Conservation (phyloP, 2,888 invertebrate genomes). For the Globia sparganii region DNA sequence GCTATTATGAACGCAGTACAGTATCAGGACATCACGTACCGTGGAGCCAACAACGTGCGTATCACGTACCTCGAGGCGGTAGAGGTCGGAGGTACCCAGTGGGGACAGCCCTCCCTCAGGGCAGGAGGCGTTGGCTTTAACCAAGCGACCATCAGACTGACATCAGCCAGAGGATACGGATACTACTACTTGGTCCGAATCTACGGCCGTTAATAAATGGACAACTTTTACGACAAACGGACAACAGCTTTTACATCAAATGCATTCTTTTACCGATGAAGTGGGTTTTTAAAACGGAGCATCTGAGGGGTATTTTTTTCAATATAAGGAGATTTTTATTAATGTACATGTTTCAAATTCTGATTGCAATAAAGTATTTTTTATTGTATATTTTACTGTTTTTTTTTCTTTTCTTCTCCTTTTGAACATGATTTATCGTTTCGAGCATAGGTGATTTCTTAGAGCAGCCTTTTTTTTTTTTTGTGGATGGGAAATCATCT, state of each 20-base stretch:
- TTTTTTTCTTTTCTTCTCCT: neutral
- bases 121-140: constrained; percentile 74
- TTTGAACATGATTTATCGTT: too few relatives aligned
- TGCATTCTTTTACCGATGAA: neutral
- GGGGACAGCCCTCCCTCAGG: constrained; percentile 72
- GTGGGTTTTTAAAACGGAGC: neutral
- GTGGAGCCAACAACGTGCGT: constrained; percentile 74
- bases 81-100: constrained; percentile 80
- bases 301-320: neutral
- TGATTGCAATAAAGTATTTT: neutral
- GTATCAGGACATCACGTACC: constrained; percentile 78
- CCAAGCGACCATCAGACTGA: constrained; percentile 77
- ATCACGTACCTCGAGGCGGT: constrained; percentile 76
- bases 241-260: neutral
- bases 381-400: neutral
- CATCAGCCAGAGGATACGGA: constrained; percentile 77
- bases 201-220: constrained; percentile 78
- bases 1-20: constrained; percentile 75
- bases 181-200: constrained; percentile 81
- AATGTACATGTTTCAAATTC: neutral
- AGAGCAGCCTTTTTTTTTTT: too few relatives aligned
- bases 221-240: too few relatives aligned
- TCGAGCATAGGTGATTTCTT: too few relatives aligned
- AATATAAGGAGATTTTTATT: neutral
- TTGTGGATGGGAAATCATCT: too few relatives aligned